A percentile compares a stretch with the other conserved stretches of the same genome.
Evolutionary conservation across 2,888 invertebrate species (phyloP).

Genomic region (Agrochola macilenta): DNA sequence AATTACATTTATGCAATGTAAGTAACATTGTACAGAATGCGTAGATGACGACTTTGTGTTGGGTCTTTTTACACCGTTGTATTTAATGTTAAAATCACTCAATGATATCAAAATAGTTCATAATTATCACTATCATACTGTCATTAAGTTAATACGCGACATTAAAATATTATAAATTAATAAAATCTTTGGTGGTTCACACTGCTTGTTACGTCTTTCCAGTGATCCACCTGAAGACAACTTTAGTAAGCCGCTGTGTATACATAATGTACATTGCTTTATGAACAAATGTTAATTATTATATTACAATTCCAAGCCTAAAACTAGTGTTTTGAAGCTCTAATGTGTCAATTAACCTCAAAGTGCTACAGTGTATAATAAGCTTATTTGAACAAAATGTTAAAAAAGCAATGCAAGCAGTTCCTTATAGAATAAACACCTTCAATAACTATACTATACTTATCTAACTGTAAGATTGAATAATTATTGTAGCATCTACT

Average conservation of each 20-base stretch:
- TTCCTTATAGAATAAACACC: slow-evolving; percentile 36
- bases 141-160: background rate
- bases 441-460: slow-evolving; percentile 35
- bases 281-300: slow-evolving; percentile 54
- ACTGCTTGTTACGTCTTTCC: background rate
- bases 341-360: slow-evolving; percentile 59
- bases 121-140: background rate
- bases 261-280: slow-evolving; percentile 52
- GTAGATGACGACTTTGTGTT: background rate
- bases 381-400: slow-evolving; percentile 69
- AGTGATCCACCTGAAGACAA: background rate
- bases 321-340: slow-evolving; percentile 65
- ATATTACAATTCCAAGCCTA: slow-evolving; percentile 58
- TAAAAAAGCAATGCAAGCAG: slow-evolving; percentile 79
- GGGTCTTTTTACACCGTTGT: slow-evolving; percentile 12
- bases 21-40: too few species aligned
- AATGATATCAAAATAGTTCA: background rate
- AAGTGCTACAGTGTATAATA: slow-evolving; percentile 67
- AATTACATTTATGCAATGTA: background rate
- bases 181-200: slow-evolving; percentile 20
- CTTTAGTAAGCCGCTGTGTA: slow-evolving; percentile 15
- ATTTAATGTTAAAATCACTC: background rate
- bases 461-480: slow-evolving; percentile 26
- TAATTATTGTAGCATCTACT: slow-evolving; percentile 23
- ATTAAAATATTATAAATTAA: too few species aligned